phyloP scores from a whole-genome alignment of 2,113 vertebrate species.

The Pelodiscus sinensis region DNA sequence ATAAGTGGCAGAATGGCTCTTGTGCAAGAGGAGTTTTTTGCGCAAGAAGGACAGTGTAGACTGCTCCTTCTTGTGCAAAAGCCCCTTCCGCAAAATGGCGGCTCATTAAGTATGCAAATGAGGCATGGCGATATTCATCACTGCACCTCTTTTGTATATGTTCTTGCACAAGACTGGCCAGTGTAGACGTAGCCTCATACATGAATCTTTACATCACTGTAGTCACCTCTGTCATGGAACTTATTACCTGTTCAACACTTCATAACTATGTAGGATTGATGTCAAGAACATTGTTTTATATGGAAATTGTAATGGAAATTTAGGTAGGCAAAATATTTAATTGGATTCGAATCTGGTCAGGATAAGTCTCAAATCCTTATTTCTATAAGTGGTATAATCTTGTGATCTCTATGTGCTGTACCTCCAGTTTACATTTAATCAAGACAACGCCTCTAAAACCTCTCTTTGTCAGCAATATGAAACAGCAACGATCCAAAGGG shows the following conservation, averaged over 20 bases:
- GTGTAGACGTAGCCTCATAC: background rate
- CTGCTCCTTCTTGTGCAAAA: too few relatives aligned
- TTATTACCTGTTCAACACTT: background rate
- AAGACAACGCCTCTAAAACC: background rate
- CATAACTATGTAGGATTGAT: background rate
- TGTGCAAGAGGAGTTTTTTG: too few relatives aligned
- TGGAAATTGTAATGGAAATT: background rate
- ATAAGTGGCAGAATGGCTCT: too few relatives aligned
- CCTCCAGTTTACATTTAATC: background rate
- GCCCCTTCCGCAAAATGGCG: too few relatives aligned
- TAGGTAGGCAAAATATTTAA: background rate
- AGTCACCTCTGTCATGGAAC: background rate
- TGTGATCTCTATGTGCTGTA: accelerated
- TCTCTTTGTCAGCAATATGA: background rate
- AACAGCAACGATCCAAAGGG: too few relatives aligned
- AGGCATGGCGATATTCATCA: too few relatives aligned
- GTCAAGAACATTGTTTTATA: background rate
- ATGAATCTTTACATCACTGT: background rate
- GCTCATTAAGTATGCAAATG: too few relatives aligned
- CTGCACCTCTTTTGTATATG: too few relatives aligned
- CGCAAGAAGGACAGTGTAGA: too few relatives aligned
- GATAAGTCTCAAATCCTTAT: background rate
- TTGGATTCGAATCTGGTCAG: background rate
- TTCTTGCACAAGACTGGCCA: too few relatives aligned
- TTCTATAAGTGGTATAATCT: background rate